Conservation (phyloP, 2,797 vertebrate species). For the Microcaecilia unicolor region DNA sequence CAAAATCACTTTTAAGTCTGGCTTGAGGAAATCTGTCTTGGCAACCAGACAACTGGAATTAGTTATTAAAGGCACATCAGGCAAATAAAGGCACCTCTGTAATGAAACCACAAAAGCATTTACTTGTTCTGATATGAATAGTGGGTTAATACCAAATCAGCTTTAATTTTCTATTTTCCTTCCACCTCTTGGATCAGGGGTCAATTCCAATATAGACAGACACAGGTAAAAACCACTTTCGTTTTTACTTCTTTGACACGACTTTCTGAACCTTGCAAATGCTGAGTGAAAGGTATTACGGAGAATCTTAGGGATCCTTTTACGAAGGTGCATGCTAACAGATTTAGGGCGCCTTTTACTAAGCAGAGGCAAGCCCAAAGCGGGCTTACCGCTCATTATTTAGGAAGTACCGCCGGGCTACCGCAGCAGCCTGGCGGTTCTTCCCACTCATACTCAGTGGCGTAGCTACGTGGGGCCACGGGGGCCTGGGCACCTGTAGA, state of each 20-base stretch:
- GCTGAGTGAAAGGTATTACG: slow-evolving; percentile 27
- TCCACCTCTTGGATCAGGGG: slow-evolving; percentile 47
- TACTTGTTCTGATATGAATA: slow-evolving; percentile 60
- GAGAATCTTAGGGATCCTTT: slow-evolving; percentile 36
- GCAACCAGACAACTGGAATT: slow-evolving; percentile 71
- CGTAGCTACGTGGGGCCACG: too few species aligned
- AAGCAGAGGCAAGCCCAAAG: too few species aligned
- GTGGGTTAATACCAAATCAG: slow-evolving; percentile 60
- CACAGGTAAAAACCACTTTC: slow-evolving; percentile 42
- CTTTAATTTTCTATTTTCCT: slow-evolving; percentile 59
- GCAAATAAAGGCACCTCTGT: slow-evolving; percentile 70
- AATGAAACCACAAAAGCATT: slow-evolving; percentile 62
- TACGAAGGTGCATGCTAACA: too few species aligned
- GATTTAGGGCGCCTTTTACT: too few species aligned
- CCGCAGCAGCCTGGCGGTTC: too few species aligned
- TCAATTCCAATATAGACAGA: slow-evolving; percentile 52
- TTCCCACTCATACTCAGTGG: too few species aligned
- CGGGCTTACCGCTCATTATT: too few species aligned
- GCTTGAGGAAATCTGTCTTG: slow-evolving; percentile 71
- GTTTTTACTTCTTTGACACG: slow-evolving; percentile 32
- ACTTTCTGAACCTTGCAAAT: slow-evolving; percentile 23
- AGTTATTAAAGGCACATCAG: slow-evolving; percentile 78
- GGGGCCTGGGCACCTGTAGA: too few species aligned
- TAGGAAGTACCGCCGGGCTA: too few species aligned
- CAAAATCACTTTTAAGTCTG: slow-evolving; percentile 79